A percentile compares a stretch with the other conserved stretches of the same genome.
Evolutionary conservation across 1,140 invertebrate species (phyloP).

Genomic region (Zophobas atratus): DNA sequence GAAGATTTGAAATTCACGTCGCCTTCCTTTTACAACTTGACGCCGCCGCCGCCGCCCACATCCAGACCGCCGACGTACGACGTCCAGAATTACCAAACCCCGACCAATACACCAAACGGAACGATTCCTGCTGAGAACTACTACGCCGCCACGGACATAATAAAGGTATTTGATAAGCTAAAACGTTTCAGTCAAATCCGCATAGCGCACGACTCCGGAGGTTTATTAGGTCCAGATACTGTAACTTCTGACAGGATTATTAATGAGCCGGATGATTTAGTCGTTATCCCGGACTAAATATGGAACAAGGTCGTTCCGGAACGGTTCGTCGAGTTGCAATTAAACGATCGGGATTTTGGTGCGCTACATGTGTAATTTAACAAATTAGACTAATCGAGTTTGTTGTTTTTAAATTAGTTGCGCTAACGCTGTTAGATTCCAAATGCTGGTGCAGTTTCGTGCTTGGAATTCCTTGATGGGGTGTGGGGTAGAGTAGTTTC

Average conservation of each 20-base stretch:
- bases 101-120: constrained; percentile 62
- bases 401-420: constrained; percentile 17
- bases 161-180: constrained; percentile 68
- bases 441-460: background rate
- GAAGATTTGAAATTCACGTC: constrained; percentile 71
- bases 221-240: constrained; percentile 36
- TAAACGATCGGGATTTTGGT: background rate
- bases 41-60: constrained; percentile 65
- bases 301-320: constrained; percentile 4
- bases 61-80: constrained; percentile 68
- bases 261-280: constrained; percentile 20
- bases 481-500: background rate
- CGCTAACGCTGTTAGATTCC: background rate
- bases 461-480: background rate
- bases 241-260: constrained; percentile 38
- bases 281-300: background rate
- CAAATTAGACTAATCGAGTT: constrained; percentile 20
- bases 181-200: constrained; percentile 13
- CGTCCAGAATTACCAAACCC: constrained; percentile 64
- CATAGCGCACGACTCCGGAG: background rate
- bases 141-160: constrained; percentile 82
- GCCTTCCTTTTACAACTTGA: constrained; percentile 69
- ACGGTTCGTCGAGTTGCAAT: background rate
- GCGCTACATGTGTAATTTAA: constrained; percentile 1
- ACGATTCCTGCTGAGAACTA: constrained; percentile 69